These are phyloP conservation scores for Tetrao urogallus DNA, from an alignment of 2,113 vertebrate genomes.

Conservation along the genomic window DNA sequence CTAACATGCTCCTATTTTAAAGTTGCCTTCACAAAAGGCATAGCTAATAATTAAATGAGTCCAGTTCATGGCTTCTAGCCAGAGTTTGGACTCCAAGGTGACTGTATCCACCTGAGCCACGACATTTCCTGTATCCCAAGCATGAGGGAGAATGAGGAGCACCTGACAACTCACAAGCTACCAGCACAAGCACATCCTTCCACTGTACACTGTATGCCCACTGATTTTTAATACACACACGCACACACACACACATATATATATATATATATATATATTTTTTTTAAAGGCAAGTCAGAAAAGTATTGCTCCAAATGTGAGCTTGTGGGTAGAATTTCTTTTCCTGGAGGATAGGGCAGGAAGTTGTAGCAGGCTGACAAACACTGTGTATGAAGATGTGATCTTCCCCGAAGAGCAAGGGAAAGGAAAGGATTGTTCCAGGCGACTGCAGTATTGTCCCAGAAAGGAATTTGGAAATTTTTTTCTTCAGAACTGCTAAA, in stretches of 20 bases:
- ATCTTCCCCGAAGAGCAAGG: neutral
- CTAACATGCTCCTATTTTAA: neutral
- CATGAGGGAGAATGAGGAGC: neutral
- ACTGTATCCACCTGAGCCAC: neutral
- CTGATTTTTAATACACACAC: neutral
- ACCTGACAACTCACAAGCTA: neutral
- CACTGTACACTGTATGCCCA: neutral
- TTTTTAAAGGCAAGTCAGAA: neutral
- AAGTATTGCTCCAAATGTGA: neutral
- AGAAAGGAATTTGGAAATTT: rapidly evolving
- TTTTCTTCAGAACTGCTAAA: neutral
- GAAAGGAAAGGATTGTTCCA: neutral
- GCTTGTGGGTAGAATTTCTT: neutral
- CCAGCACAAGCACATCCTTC: neutral
- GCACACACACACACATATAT: neutral
- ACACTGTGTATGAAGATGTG: neutral
- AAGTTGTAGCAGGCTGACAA: neutral
- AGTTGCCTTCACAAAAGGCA: neutral
- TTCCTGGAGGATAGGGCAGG: neutral
- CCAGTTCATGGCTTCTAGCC: neutral
- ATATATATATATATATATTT: neutral
- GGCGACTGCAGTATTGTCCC: neutral
- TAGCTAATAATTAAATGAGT: neutral
- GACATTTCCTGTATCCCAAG: neutral
- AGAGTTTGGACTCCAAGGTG: neutral